phyloP scores from a whole-genome alignment of 2,113 vertebrate genomes.

The Hiodon alosoides region DNA sequence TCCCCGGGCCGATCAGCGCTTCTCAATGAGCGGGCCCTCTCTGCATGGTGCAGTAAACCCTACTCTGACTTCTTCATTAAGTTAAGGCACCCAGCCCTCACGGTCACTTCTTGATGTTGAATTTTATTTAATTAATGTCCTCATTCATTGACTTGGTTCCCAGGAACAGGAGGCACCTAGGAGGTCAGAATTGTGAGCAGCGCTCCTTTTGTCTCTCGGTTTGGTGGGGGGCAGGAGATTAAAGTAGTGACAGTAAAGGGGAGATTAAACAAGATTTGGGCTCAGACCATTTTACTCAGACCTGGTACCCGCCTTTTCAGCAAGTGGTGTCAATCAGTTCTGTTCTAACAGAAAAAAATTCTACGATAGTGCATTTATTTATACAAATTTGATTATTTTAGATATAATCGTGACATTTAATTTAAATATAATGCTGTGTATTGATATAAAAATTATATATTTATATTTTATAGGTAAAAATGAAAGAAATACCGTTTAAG shows the following conservation, averaged over 20 bases:
- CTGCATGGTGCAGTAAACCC: constrained; percentile 13
- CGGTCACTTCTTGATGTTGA: background rate
- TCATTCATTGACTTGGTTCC: background rate
- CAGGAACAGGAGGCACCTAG: background rate
- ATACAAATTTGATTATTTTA: too few species aligned
- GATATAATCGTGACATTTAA: too few species aligned
- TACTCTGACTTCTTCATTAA: constrained; percentile 18
- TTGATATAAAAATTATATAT: background rate
- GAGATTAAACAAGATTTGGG: too few species aligned
- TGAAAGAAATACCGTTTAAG: background rate
- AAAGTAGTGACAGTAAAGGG: too few species aligned
- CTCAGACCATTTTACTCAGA: too few species aligned
- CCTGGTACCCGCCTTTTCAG: too few species aligned
- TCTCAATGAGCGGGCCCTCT: background rate
- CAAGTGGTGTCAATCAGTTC: too few species aligned
- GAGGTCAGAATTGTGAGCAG: background rate
- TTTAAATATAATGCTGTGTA: too few species aligned
- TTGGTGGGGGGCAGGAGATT: background rate
- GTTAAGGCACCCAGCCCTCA: background rate
- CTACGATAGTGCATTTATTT: background rate
- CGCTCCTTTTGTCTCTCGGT: too few species aligned
- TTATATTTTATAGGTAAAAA: background rate
- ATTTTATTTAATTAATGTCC: background rate
- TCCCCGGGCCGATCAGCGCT: constrained; percentile 8
- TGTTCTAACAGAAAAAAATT: too few species aligned